These are phyloP conservation scores for Sander lucioperca DNA, from an alignment of 2,113 vertebrate species.

Conservation along the genomic window DNA sequence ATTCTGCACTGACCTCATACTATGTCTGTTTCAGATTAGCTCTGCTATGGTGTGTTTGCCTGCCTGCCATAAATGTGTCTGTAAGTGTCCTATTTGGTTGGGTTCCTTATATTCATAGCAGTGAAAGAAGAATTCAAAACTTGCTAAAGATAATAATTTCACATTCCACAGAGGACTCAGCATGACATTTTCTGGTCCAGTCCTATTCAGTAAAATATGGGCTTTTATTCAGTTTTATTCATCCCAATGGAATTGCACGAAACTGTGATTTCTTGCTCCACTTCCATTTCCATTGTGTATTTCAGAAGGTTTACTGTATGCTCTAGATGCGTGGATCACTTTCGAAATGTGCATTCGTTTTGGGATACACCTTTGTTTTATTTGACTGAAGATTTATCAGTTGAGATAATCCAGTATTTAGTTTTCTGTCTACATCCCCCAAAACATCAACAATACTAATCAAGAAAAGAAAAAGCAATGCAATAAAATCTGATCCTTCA, in stretches of 20 bases:
- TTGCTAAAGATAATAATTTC: constrained; percentile 40
- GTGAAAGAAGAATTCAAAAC: constrained; percentile 18
- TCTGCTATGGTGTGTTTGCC: constrained; percentile 31
- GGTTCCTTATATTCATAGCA: neutral
- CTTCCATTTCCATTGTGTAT: constrained; percentile 9
- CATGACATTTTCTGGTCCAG: constrained; percentile 25
- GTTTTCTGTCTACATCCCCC: constrained; percentile 37
- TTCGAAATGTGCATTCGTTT: constrained; percentile 28
- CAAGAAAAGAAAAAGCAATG: constrained; percentile 11
- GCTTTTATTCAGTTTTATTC: constrained; percentile 21
- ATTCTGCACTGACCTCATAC: constrained; percentile 9
- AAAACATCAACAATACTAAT: constrained; percentile 6
- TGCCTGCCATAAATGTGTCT: constrained; percentile 20
- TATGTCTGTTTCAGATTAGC: constrained; percentile 46
- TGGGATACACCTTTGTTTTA: constrained; percentile 39
- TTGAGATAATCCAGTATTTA: constrained; percentile 28
- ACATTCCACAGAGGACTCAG: constrained; percentile 11
- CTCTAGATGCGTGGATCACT: neutral
- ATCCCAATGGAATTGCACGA: neutral
- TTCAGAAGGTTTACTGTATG: constrained; percentile 22
- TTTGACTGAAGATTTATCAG: constrained; percentile 49
- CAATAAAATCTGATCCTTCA: constrained; percentile 60
- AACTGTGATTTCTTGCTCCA: constrained; percentile 6
- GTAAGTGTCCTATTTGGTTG: constrained; percentile 17
- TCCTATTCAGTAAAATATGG: constrained; percentile 24